These are phyloP conservation scores for Sesamia inferens DNA, from an alignment of 2,888 invertebrate genomes.

Conservation along the genomic window DNA sequence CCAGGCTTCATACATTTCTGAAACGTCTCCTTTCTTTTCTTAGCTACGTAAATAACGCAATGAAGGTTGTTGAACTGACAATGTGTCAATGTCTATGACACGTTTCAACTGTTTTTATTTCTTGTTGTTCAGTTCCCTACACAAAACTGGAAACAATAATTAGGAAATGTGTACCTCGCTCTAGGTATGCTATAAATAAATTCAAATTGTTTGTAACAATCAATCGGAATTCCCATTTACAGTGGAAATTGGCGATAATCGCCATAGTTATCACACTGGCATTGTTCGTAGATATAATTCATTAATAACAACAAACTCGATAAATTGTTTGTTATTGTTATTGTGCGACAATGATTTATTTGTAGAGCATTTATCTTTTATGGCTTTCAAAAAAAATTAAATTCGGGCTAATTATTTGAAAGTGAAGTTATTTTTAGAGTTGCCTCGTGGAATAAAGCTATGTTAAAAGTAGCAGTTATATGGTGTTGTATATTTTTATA, in stretches of 20 bases:
- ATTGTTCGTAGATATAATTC: conserved; percentile 53
- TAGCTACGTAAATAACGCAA: background rate
- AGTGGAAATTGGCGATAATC: conserved; percentile 53
- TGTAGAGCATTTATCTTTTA: conserved; percentile 16
- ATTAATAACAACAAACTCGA: conserved; percentile 54
- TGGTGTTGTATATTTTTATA: background rate
- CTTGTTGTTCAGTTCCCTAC: background rate
- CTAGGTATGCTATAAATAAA: conserved; percentile 24
- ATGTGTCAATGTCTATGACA: background rate
- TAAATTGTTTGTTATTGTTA: conserved; percentile 46
- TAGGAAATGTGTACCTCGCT: background rate
- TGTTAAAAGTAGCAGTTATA: background rate
- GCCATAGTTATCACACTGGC: conserved; percentile 48
- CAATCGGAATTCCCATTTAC: conserved; percentile 41
- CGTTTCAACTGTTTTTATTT: background rate
- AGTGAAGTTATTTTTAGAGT: background rate
- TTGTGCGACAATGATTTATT: conserved; percentile 38
- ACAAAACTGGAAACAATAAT: background rate
- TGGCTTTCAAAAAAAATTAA: conserved; percentile 16
- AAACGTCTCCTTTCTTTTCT: too few relatives aligned
- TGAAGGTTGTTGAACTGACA: background rate
- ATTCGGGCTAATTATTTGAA: background rate
- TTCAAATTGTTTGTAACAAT: conserved; percentile 49
- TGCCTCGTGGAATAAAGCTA: background rate
- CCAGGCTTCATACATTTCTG: too few relatives aligned